These are phyloP conservation scores for Scarus forsteni DNA, from an alignment of 2,797 vertebrate species.

Conservation along the genomic window DNA sequence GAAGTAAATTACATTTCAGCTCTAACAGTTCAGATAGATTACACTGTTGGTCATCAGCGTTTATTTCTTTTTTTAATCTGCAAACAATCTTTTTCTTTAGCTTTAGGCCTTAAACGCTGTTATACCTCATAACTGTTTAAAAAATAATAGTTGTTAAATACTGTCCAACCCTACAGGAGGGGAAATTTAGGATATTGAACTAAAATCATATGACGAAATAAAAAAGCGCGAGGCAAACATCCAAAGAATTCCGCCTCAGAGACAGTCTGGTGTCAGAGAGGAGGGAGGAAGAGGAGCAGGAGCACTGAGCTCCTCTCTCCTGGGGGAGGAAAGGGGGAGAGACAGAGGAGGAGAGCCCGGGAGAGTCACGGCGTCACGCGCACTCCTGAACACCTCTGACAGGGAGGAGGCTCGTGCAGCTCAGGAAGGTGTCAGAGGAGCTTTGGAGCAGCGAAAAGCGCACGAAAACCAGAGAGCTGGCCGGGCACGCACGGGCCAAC, in stretches of 20 bases:
- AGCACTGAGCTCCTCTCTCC: not conserved
- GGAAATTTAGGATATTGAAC: not conserved
- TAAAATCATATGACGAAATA: not conserved
- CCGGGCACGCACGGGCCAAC: conserved; percentile 18
- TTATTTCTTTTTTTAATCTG: too few relatives aligned
- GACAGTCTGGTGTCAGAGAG: not conserved
- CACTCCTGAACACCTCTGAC: conserved; percentile 20
- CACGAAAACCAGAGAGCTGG: conserved; percentile 19
- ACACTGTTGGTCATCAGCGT: too few relatives aligned
- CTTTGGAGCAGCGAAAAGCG: conserved; percentile 6
- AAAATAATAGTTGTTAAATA: too few relatives aligned
- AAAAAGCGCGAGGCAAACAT: not conserved
- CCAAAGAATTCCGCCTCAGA: not conserved
- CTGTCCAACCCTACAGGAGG: too few relatives aligned
- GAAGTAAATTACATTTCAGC: too few relatives aligned
- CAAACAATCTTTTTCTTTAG: too few relatives aligned
- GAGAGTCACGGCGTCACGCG: conserved; percentile 31
- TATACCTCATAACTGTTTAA: too few relatives aligned
- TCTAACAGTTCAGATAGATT: too few relatives aligned
- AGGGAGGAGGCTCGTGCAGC: conserved; percentile 3
- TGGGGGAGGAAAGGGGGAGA: conserved; percentile 1
- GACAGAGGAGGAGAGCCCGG: conserved; percentile 24
- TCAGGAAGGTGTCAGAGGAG: not conserved
- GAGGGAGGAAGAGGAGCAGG: not conserved
- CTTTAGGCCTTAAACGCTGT: too few relatives aligned